Conservation (phyloP, 1,140 invertebrate species). For the Catajapyx aquilonaris region DNA sequence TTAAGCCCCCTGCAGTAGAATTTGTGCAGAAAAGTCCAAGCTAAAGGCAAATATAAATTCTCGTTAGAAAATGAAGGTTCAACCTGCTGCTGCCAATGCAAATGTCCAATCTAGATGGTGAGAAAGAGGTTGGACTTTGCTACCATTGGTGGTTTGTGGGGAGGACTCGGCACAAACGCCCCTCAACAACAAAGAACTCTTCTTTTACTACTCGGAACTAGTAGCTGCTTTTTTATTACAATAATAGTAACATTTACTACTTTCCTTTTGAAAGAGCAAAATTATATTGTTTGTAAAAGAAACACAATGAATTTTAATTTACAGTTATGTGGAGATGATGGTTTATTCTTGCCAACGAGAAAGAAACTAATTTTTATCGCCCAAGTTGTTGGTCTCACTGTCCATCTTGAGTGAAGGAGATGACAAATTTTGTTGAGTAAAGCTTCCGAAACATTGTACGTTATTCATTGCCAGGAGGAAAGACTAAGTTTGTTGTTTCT, state of each 20-base stretch:
- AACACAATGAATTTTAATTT: neutral
- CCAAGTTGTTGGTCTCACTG: too few species aligned
- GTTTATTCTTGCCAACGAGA: too few species aligned
- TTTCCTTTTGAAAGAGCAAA: neutral
- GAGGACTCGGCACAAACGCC: neutral
- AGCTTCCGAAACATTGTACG: too few species aligned
- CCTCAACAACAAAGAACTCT: neutral
- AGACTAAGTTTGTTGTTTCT: too few species aligned
- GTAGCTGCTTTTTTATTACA: neutral
- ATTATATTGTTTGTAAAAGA: neutral
- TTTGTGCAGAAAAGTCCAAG: neutral
- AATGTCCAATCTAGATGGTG: neutral
- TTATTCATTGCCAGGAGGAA: too few species aligned
- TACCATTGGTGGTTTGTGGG: neutral
- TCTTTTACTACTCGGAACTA: neutral
- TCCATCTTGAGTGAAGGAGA: too few species aligned
- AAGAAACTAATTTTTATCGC: too few species aligned
- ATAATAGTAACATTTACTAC: too few species aligned
- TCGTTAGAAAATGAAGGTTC: neutral
- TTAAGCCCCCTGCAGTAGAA: too few species aligned
- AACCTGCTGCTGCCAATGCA: neutral
- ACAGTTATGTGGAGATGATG: too few species aligned
- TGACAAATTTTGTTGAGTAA: too few species aligned
- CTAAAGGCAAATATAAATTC: neutral
- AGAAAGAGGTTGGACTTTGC: slow-evolving; percentile 1